Evolutionary conservation across 2,113 vertebrate genomes (phyloP).

Genomic region (Piprites chloris): DNA sequence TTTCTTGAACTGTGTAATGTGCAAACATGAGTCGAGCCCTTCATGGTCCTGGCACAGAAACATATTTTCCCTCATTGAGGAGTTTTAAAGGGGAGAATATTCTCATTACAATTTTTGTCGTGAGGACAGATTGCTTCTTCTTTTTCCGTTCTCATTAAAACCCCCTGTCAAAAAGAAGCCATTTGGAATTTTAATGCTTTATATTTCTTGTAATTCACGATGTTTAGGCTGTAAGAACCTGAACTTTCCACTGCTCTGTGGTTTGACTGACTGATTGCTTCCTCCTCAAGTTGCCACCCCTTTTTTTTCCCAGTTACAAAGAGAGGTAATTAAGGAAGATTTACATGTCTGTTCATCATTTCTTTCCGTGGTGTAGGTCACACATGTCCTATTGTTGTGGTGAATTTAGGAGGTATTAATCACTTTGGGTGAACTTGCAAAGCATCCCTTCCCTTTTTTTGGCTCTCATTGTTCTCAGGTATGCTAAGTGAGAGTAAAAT

Average conservation of each 20-base stretch:
- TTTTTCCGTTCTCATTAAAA: neutral
- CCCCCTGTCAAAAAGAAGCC: neutral
- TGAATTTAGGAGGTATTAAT: neutral
- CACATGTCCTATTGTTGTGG: neutral
- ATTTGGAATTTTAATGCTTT: conserved; percentile 12
- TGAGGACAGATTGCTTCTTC: neutral
- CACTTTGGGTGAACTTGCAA: neutral
- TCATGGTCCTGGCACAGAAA: neutral
- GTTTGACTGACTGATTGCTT: neutral
- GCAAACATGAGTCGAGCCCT: neutral
- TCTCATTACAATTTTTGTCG: neutral
- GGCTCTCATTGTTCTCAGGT: neutral
- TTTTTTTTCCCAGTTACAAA: neutral
- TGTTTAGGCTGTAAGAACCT: neutral
- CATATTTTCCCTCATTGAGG: neutral
- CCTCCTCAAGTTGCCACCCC: neutral
- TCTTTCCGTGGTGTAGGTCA: neutral
- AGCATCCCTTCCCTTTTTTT: neutral
- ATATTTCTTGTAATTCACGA: neutral
- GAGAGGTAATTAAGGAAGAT: conserved; percentile 12
- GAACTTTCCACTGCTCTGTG: neutral
- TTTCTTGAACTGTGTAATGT: neutral
- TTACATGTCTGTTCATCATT: neutral
- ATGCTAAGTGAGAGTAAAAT: conserved; percentile 12
- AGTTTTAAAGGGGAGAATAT: neutral